Percentiles rank a stretch among this genome's conserved stretches.
Conservation (phyloP, 30 jellyfish, hydroid and myxozoan genomes). For the Mastigias papua region DNA sequence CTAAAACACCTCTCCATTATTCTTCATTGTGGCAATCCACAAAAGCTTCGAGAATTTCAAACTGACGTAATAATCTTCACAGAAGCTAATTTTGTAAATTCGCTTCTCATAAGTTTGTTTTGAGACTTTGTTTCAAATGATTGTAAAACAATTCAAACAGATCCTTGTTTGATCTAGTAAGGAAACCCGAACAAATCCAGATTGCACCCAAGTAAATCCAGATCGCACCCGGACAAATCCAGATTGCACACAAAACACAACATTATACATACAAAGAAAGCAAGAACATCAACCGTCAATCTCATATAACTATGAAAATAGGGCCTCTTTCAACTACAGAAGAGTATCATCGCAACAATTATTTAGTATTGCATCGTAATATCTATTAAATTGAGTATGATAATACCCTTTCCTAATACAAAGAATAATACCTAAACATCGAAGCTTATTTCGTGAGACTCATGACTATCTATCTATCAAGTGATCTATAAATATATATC, state of each 20-base stretch:
- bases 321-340: conserved; percentile 17
- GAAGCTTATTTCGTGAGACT: too few relatives aligned
- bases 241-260: neutral
- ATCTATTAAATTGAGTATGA: too few relatives aligned
- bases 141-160: neutral
- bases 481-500: too few relatives aligned
- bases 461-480: too few relatives aligned
- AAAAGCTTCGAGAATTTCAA: neutral
- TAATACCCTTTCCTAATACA: too few relatives aligned
- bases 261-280: neutral
- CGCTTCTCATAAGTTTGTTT: neutral
- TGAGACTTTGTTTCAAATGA: neutral
- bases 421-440: too few relatives aligned
- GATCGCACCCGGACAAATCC: too few relatives aligned
- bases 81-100: neutral
- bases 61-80: neutral
- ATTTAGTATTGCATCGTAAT: too few relatives aligned
- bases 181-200: too few relatives aligned
- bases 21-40: neutral
- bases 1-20: neutral
- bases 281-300: neutral
- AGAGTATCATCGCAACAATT: too few relatives aligned
- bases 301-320: neutral
- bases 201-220: too few relatives aligned
- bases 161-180: too few relatives aligned